phyloP scores from a whole-genome alignment of 2,797 vertebrate genomes.

The Kryptopterus vitreolus region DNA sequence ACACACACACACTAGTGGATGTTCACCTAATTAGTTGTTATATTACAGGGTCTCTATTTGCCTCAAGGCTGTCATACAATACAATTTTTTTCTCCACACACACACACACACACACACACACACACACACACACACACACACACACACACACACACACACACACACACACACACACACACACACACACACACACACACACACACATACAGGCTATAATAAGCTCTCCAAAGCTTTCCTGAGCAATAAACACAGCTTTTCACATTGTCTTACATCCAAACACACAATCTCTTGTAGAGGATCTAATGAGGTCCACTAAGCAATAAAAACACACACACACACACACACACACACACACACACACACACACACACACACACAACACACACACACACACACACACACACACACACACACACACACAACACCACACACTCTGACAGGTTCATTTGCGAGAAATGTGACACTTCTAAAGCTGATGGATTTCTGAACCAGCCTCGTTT shows the following conservation, averaged over 20 bases:
- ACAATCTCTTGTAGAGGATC: conserved; percentile 34
- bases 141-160: conserved; percentile 1
- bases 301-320: conserved; percentile 37
- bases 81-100: not conserved
- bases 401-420: conserved; percentile 15
- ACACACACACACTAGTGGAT: not conserved
- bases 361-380: conserved; percentile 13
- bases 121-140: conserved; percentile 18
- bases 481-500: not conserved
- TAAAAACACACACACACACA: conserved; percentile 22
- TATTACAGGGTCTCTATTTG: conserved; percentile 35
- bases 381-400: not conserved
- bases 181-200: conserved; percentile 21
- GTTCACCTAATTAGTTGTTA: conserved; percentile 42
- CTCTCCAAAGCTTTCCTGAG: conserved; percentile 38
- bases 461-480: conserved; percentile 10
- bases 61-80: conserved; percentile 40
- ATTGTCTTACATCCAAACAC: conserved; percentile 29
- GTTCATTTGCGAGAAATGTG: conserved; percentile 29
- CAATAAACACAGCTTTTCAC: conserved; percentile 36
- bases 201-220: conserved; percentile 29
- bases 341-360: not conserved
- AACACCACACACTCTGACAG: conserved; percentile 1
- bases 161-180: conserved; percentile 18
- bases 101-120: not conserved